Conservation (phyloP, 2,797 vertebrate genomes). For the Lepus townsendii region DNA sequence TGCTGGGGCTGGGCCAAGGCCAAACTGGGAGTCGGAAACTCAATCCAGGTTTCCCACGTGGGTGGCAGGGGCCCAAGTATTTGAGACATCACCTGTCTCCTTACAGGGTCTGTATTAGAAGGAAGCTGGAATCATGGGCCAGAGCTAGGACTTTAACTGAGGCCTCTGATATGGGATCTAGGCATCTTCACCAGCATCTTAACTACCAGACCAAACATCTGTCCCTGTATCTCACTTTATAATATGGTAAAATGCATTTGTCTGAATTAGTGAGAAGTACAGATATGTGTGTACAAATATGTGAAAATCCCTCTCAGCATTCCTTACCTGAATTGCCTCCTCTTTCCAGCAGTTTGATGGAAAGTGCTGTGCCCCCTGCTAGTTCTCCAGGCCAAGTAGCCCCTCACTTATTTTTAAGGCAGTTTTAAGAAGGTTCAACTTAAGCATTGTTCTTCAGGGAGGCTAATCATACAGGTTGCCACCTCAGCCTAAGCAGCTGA, state of each 20-base stretch:
- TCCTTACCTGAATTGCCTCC: not conserved
- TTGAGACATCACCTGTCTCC: too few species aligned
- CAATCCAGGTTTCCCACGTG: too few species aligned
- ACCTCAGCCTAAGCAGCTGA: not conserved
- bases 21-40: too few species aligned
- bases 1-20: too few species aligned
- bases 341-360: not conserved
- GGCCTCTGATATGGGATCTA: too few species aligned
- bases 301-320: not conserved
- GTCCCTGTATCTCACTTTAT: not conserved
- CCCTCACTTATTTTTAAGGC: not conserved
- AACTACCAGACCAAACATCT: too few species aligned
- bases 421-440: not conserved
- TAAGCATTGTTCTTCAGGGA: not conserved
- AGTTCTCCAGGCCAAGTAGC: not conserved
- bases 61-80: too few species aligned
- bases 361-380: not conserved
- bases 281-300: not conserved
- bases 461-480: not conserved
- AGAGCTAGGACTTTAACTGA: too few species aligned
- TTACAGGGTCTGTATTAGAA: too few species aligned
- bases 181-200: too few species aligned
- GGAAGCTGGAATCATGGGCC: too few species aligned
- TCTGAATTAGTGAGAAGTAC: constrained; percentile 29
- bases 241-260: not conserved